A percentile compares a stretch with the other conserved stretches of the same genome.
Evolutionary conservation across 2,888 invertebrate species (phyloP).

Genomic region (Hemaris fuciformis): DNA sequence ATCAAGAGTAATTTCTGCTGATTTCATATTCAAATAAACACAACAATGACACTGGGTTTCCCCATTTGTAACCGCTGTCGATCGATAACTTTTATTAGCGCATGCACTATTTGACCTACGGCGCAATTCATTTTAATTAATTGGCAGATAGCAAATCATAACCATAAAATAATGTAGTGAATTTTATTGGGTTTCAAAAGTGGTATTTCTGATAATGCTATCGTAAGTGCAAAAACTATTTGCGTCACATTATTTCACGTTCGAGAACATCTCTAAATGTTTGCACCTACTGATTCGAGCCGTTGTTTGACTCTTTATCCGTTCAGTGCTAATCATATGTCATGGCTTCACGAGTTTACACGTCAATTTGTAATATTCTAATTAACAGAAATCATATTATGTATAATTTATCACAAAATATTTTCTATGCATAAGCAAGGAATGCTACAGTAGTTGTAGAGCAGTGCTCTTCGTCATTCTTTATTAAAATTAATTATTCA

Average conservation of each 20-base stretch:
- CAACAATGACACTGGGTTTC: not conserved
- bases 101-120: not conserved
- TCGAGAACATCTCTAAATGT: not conserved
- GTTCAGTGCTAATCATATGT: conserved; percentile 1
- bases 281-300: not conserved
- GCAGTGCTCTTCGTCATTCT: too few relatives aligned
- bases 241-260: not conserved
- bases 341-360: conserved; percentile 10
- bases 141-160: not conserved
- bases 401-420: too few relatives aligned
- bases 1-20: too few relatives aligned
- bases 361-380: not conserved
- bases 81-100: not conserved
- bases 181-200: not conserved
- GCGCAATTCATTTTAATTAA: not conserved
- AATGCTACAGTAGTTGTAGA: too few relatives aligned
- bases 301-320: not conserved
- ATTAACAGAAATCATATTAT: too few relatives aligned
- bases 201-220: not conserved
- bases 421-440: too few relatives aligned
- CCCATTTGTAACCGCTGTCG: not conserved
- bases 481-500: too few relatives aligned
- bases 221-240: not conserved
- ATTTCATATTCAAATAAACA: too few relatives aligned
- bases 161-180: not conserved